A percentile compares a stretch with the other conserved stretches of the same genome.
phyloP scores from a whole-genome alignment of 2,113 vertebrate species.

The Xerus inauris region DNA sequence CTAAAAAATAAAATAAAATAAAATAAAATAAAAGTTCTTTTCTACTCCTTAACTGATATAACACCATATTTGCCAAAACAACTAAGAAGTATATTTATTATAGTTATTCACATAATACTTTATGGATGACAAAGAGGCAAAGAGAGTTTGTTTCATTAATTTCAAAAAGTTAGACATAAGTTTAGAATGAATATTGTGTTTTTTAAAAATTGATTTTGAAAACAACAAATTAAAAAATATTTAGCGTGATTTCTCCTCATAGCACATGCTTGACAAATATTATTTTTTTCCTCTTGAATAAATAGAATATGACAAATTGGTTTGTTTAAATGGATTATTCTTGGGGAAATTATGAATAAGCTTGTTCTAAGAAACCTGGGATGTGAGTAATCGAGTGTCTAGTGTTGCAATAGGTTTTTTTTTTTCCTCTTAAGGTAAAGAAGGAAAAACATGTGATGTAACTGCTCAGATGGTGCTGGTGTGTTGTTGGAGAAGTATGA shows the following conservation, averaged over 20 bases:
- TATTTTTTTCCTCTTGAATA: conserved; percentile 45
- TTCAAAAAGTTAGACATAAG: conserved; percentile 3
- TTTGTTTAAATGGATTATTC: conserved; percentile 66
- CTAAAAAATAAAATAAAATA: neutral
- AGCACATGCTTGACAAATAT: conserved; percentile 56
- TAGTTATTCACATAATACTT: neutral
- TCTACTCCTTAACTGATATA: neutral
- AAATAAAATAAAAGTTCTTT: neutral
- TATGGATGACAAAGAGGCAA: neutral
- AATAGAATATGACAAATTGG: conserved; percentile 53
- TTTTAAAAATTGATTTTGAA: conserved; percentile 60
- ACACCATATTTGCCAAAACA: neutral
- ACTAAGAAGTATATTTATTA: conserved; percentile 13
- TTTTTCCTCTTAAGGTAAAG: conserved; percentile 84
- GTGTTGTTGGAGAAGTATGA: conserved; percentile 99
- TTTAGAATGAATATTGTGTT: conserved; percentile 42
- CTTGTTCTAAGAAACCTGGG: conserved; percentile 60
- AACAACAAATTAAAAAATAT: conserved; percentile 36
- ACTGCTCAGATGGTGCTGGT: conserved; percentile 98
- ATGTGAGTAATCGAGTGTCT: conserved; percentile 49
- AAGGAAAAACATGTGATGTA: conserved; percentile 88
- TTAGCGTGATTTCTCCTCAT: neutral
- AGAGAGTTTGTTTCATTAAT: conserved; percentile 43
- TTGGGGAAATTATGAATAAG: conserved; percentile 61
- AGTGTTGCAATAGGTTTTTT: conserved; percentile 53